Evolutionary conservation across 1,140 invertebrate species (phyloP), one percentile per base, ranked within the genome.

Genomic region (Oscheius sp.): DNA sequence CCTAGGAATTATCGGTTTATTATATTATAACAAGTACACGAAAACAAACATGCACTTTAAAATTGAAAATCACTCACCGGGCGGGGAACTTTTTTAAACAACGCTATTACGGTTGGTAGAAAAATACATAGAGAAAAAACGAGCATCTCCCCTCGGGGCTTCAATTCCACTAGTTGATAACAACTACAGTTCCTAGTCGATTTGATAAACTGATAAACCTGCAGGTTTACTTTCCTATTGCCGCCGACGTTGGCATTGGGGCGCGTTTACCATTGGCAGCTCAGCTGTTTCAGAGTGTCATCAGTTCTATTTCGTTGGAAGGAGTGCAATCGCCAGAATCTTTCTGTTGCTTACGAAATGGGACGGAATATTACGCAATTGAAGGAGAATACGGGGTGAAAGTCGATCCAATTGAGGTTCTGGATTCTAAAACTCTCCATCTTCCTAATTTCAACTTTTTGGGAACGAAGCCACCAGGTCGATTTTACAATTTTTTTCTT

Each of bases 391-490:
- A 79, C 45, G 66, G 68, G 23, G 79, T 70, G 35, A 73, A 42
- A 3, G 76, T 76, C 15, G 78, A 64, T 10, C 77, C 77, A 32
- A 78, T 79, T 49, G 66, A 68, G 13, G 75, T 79, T 13, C 55
- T 79, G 13, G 78, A 79, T 36, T 38, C 74, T 13, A 76, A 76
- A 29, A 79, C 78, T 13, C 23, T 79, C 15, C 18, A 66, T 13
- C 62, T 79, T 13, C 71, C 71, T 20, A 72, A 64, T 34, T 73
- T 79, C 31, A 73, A 67, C 3, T 80, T 79, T n/a, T 63, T 78
- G 36, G 78, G 74, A 3, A 80, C 77, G 7, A 49, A 77, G 52
- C 75, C 78, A 2, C 78, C 78, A 78, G 77, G 77, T 77, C 49
- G 2, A 20, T 42, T 59, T 23, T 31, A 64, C 18, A 64, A 38